These are phyloP conservation scores for Noctuana brunneofusca DNA, from an alignment of 2,888 invertebrate genomes.

Conservation along the genomic window DNA sequence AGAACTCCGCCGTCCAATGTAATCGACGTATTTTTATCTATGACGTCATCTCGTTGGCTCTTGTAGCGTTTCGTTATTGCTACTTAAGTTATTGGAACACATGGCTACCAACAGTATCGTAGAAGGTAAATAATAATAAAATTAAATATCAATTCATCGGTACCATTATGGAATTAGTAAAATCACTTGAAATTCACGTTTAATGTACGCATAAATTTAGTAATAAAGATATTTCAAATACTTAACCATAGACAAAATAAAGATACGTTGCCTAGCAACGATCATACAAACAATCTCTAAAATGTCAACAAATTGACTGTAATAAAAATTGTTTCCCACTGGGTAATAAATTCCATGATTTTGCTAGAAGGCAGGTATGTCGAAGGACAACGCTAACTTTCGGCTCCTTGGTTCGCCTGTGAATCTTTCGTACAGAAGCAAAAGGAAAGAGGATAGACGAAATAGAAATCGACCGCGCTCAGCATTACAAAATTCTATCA, in stretches of 20 bases:
- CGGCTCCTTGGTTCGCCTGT: slow-evolving; percentile 75
- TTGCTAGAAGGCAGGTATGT: slow-evolving; percentile 57
- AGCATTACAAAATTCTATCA: slow-evolving; percentile 67
- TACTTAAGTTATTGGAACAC: not conserved
- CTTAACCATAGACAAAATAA: not conserved
- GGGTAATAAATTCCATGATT: slow-evolving; percentile 2
- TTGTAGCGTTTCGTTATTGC: slow-evolving; percentile 59
- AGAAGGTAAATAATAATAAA: not conserved
- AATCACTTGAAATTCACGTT: too few species aligned
- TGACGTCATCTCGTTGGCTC: slow-evolving; percentile 58
- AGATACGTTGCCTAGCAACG: slow-evolving; percentile 57
- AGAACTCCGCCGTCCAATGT: slow-evolving; percentile 38
- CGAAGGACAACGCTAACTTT: slow-evolving; percentile 72
- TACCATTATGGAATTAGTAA: not conserved
- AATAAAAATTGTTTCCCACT: slow-evolving; percentile 19
- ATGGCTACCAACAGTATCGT: too few species aligned
- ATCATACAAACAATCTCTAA: slow-evolving; percentile 44
- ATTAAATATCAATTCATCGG: not conserved
- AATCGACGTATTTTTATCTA: slow-evolving; percentile 63
- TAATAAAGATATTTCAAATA: too few species aligned
- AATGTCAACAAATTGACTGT: slow-evolving; percentile 28
- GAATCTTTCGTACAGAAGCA: slow-evolving; percentile 69
- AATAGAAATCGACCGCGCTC: slow-evolving; percentile 71
- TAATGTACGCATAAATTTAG: too few species aligned
- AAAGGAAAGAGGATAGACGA: slow-evolving; percentile 71